Conservation (phyloP, 35 echinoderm and acorn worm genomes). For the Ophiothrix spiculata region DNA sequence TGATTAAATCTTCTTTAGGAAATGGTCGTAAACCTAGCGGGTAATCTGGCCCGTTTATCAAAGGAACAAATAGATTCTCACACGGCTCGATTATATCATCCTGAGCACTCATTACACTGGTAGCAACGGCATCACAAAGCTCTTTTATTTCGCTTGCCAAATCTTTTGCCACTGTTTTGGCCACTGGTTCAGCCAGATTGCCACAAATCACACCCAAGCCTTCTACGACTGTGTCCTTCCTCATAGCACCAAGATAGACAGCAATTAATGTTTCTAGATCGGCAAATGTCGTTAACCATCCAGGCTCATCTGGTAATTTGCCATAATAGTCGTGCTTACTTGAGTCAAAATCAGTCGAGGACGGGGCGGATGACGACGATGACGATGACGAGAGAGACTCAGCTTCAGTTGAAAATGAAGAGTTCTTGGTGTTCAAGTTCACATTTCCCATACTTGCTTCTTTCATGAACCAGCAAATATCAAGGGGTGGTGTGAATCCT, state of each 20-base stretch:
- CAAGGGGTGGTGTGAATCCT: too few relatives aligned
- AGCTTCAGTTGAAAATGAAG: too few relatives aligned
- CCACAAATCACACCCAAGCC: neutral
- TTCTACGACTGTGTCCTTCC: neutral
- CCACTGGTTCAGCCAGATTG: neutral
- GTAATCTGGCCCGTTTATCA: neutral
- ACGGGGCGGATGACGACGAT: too few relatives aligned
- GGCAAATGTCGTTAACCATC: neutral
- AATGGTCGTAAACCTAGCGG: neutral
- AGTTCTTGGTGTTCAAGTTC: too few relatives aligned
- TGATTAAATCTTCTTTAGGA: neutral
- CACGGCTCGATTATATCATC: neutral
- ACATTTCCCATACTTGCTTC: too few relatives aligned
- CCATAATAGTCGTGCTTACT: neutral
- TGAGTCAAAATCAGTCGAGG: too few relatives aligned
- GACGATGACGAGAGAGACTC: too few relatives aligned
- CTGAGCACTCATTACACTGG: neutral
- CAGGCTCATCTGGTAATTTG: neutral
- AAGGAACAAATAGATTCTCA: neutral
- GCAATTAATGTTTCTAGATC: neutral
- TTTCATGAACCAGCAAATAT: too few relatives aligned
- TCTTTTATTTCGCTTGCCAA: neutral
- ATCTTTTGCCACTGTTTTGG: neutral
- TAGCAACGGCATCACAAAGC: neutral
- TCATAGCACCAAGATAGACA: neutral